phyloP scores from a whole-genome alignment of 2,113 vertebrate species.

The Protobothrops mucrosquamatus region DNA sequence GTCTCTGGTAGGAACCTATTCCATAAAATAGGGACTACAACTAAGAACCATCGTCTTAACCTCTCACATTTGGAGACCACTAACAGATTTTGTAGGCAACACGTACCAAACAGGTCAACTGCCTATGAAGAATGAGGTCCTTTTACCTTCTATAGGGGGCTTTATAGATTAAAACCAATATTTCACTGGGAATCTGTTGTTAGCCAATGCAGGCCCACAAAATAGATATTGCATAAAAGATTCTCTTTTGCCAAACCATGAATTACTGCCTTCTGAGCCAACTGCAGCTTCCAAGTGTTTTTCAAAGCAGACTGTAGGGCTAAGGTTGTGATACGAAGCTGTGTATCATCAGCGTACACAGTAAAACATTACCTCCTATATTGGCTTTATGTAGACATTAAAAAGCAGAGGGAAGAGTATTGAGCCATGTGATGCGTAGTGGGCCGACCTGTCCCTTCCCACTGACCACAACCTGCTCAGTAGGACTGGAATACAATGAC shows the following conservation, averaged over 20 bases:
- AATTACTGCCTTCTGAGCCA: neutral
- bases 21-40: neutral
- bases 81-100: neutral
- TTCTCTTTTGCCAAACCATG: neutral
- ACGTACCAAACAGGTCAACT: neutral
- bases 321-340: neutral
- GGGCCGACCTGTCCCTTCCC: neutral
- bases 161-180: neutral
- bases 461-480: neutral
- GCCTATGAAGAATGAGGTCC: neutral
- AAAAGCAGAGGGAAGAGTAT: neutral
- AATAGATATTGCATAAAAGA: neutral
- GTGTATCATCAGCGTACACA: neutral
- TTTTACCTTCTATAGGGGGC: neutral
- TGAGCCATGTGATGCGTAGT: neutral
- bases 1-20: neutral
- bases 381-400: neutral
- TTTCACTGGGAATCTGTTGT: neutral
- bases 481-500: neutral
- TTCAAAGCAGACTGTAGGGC: neutral
- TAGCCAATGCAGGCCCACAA: neutral
- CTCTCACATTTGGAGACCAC: neutral
- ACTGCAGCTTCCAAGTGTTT: neutral
- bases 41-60: neutral
- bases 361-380: too few relatives aligned